These are phyloP conservation scores for Cryptoblepharus egeriae DNA, from an alignment of 2,797 vertebrate genomes.

Conservation along the genomic window DNA sequence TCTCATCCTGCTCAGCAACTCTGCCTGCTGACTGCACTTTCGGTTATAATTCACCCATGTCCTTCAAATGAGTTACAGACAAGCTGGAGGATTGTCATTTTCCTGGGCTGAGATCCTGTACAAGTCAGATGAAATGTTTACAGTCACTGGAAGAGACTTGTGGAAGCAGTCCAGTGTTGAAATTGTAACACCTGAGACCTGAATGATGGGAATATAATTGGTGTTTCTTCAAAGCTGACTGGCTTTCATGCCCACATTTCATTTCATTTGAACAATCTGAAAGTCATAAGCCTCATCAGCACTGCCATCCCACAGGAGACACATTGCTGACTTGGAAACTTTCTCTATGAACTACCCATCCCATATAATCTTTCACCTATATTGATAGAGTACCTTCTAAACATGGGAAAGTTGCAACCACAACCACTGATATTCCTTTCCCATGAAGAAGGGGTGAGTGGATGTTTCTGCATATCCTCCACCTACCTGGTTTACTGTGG, in stretches of 20 bases:
- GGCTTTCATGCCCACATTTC: not conserved
- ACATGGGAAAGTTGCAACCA: not conserved
- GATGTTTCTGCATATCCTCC: not conserved
- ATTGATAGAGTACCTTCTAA: not conserved
- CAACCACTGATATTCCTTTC: not conserved
- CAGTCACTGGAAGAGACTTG: not conserved
- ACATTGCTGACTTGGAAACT: not conserved
- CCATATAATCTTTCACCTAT: not conserved
- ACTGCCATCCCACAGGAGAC: not conserved
- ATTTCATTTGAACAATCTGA: not conserved
- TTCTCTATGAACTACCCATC: not conserved
- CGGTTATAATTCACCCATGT: not conserved
- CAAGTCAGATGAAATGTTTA: no score
- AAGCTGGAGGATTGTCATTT: not conserved
- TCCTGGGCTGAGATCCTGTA: not conserved
- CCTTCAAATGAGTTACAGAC: not conserved
- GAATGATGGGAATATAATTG: no score
- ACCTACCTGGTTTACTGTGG: conserved; percentile 33
- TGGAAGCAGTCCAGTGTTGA: not conserved
- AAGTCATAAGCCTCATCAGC: not conserved
- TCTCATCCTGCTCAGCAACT: not conserved
- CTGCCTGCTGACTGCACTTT: not conserved
- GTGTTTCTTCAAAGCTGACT: no score
- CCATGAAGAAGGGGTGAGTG: not conserved
- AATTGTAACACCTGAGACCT: not conserved